Evolutionary conservation across 2,113 vertebrate species (phyloP).

Genomic region (Hydrochoerus hydrochaeris): DNA sequence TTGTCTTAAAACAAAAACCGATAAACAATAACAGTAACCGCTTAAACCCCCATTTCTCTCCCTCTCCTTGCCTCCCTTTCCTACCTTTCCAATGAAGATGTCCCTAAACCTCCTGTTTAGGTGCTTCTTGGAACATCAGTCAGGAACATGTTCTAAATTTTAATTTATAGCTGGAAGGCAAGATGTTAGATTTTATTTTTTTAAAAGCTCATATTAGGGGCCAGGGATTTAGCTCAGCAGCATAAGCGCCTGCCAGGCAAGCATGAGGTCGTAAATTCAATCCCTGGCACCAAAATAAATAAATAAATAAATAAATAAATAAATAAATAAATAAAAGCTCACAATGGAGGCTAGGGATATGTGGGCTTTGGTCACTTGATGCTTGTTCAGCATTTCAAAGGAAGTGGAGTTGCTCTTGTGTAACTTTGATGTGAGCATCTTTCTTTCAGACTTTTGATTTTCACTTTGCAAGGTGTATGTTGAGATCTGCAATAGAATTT

Average conservation of each 20-base stretch:
- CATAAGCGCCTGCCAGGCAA: too few relatives aligned
- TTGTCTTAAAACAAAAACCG: neutral
- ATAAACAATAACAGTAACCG: neutral
- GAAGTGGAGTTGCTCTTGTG: neutral
- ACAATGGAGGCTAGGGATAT: neutral
- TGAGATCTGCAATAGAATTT: neutral
- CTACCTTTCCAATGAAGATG: neutral
- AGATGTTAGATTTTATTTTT: neutral
- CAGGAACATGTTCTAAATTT: neutral
- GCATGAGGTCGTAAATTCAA: too few relatives aligned
- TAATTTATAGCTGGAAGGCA: neutral
- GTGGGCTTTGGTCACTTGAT: neutral
- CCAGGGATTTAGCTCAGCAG: too few relatives aligned
- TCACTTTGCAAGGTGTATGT: neutral
- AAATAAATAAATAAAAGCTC: neutral
- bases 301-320: neutral
- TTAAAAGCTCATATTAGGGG: neutral
- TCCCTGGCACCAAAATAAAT: too few relatives aligned
- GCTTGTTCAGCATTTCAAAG: neutral
- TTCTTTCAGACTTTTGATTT: neutral
- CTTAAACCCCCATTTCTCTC: neutral
- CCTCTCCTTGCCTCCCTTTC: neutral
- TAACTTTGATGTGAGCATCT: neutral
- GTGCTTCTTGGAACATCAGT: neutral
- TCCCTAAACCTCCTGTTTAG: neutral